These are phyloP conservation scores for Formica aserva DNA, from an alignment of 2,888 invertebrate species.

Conservation along the genomic window DNA sequence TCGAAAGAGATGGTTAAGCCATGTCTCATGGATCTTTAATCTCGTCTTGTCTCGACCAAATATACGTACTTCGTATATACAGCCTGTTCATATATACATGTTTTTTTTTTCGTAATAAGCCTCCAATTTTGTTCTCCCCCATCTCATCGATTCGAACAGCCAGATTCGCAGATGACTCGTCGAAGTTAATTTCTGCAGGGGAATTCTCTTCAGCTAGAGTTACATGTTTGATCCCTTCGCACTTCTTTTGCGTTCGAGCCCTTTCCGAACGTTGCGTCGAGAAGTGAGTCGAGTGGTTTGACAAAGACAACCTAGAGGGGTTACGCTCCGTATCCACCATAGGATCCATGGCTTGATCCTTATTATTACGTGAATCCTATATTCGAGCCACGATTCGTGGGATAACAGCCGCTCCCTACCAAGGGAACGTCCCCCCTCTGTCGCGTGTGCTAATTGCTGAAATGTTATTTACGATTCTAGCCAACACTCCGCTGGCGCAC, in stretches of 20 bases:
- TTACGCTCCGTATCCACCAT: neutral
- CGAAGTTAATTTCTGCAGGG: constrained; percentile 24
- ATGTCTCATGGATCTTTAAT: constrained; percentile 6
- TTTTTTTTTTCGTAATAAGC: neutral
- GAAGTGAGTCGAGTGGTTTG: constrained; percentile 37
- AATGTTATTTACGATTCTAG: constrained; percentile 75
- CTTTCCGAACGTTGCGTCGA: constrained; percentile 31
- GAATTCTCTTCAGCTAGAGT: neutral
- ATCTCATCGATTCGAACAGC: neutral
- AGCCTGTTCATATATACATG: neutral
- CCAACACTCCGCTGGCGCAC: constrained; percentile 63
- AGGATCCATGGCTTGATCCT: constrained; percentile 63
- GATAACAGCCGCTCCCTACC: constrained; percentile 65
- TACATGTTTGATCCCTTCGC: neutral
- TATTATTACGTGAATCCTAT: constrained; percentile 75
- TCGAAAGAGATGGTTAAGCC: constrained; percentile 32
- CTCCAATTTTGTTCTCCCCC: neutral
- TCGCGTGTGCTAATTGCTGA: constrained; percentile 77
- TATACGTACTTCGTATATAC: neutral
- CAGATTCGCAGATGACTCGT: neutral
- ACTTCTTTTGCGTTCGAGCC: constrained; percentile 6
- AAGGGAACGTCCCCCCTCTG: constrained; percentile 60
- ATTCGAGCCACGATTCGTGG: constrained; percentile 70
- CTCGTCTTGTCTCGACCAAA: neutral
- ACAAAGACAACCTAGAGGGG: constrained; percentile 45